These are phyloP conservation scores for Lomographa bimaculata DNA, from an alignment of 2,888 invertebrate genomes.

Conservation along the genomic window DNA sequence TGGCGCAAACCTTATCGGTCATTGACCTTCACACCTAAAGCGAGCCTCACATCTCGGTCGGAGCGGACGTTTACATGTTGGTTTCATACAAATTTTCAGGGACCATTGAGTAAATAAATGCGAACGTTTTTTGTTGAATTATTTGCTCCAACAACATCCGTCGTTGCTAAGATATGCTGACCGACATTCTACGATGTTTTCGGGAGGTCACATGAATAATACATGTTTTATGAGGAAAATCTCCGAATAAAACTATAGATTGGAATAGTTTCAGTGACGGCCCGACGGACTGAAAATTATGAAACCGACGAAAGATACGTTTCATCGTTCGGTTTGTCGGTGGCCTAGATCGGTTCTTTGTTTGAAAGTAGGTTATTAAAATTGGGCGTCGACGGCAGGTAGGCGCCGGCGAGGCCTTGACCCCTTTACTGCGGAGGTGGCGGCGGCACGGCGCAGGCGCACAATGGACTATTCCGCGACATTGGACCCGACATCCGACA, in stretches of 20 bases:
- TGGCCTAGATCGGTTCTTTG: slow-evolving; percentile 32
- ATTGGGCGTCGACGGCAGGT: slow-evolving; percentile 57
- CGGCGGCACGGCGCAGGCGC: slow-evolving; percentile 41
- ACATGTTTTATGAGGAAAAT: slow-evolving; percentile 20
- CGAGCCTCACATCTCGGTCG: slow-evolving; percentile 75
- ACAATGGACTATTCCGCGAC: slow-evolving; percentile 73
- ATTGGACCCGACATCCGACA: slow-evolving; percentile 61
- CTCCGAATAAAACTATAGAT: slow-evolving; percentile 18
- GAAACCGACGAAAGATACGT: too few relatives aligned
- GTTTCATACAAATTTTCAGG: slow-evolving; percentile 53
- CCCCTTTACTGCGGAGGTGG: slow-evolving; percentile 58
- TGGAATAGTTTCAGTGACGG: slow-evolving; percentile 20
- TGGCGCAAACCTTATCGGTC: slow-evolving; percentile 78
- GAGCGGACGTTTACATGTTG: slow-evolving; percentile 53
- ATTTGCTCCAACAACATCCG: slow-evolving; percentile 37
- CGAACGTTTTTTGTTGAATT: slow-evolving; percentile 38
- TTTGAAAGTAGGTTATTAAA: slow-evolving; percentile 43
- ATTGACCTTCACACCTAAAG: slow-evolving; percentile 80
- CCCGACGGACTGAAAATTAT: slow-evolving; percentile 18
- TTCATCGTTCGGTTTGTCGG: slow-evolving; percentile 18
- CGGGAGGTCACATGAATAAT: slow-evolving; percentile 26
- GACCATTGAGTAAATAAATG: slow-evolving; percentile 42
- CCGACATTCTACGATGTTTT: slow-evolving; percentile 29
- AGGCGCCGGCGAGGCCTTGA: slow-evolving; percentile 74
- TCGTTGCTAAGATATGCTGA: slow-evolving; percentile 28